A percentile compares a stretch with the other conserved stretches of the same genome.
Evolutionary conservation across 2,888 invertebrate species (phyloP).

Genomic region (Yponomeuta sedellus): DNA sequence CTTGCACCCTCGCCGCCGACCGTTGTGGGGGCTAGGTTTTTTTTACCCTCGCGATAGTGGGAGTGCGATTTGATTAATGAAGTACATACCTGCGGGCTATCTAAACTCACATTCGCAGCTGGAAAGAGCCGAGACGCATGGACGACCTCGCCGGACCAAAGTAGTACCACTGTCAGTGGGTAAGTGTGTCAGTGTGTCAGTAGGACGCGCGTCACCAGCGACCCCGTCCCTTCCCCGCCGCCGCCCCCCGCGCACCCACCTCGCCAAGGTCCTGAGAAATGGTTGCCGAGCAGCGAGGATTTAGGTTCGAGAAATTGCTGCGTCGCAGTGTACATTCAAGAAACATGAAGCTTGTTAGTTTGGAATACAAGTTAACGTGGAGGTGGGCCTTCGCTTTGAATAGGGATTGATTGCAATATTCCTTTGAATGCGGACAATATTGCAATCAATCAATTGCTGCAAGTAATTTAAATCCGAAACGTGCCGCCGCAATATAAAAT

Average conservation of each 20-base stretch:
- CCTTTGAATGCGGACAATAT: too few relatives aligned
- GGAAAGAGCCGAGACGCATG: slow-evolving; percentile 54
- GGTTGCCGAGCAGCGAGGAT: not conserved
- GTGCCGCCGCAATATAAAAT: too few relatives aligned
- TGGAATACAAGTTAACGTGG: too few relatives aligned
- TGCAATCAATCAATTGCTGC: too few relatives aligned
- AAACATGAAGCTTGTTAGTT: too few relatives aligned
- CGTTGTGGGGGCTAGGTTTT: too few relatives aligned
- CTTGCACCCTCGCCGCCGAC: too few relatives aligned
- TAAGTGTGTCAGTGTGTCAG: slow-evolving; percentile 76
- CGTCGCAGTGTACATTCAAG: not conserved
- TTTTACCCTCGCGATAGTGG: too few relatives aligned
- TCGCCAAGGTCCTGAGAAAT: slow-evolving; percentile 62
- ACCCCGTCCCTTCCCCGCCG: slow-evolving; percentile 49
- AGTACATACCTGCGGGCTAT: not conserved
- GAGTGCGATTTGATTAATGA: not conserved
- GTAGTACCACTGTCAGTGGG: slow-evolving; percentile 76
- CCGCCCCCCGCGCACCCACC: slow-evolving; percentile 36
- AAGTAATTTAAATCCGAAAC: too few relatives aligned
- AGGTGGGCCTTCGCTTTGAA: too few relatives aligned
- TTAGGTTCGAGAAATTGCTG: not conserved
- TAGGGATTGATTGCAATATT: too few relatives aligned
- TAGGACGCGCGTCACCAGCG: slow-evolving; percentile 73
- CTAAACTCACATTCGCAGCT: slow-evolving; percentile 32
- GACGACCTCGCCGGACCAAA: slow-evolving; percentile 70